Evolutionary conservation across 2,797 vertebrate genomes (phyloP), one percentile per base, ranked within the genome.

Genomic region (Limnodromus scolopaceus): DNA sequence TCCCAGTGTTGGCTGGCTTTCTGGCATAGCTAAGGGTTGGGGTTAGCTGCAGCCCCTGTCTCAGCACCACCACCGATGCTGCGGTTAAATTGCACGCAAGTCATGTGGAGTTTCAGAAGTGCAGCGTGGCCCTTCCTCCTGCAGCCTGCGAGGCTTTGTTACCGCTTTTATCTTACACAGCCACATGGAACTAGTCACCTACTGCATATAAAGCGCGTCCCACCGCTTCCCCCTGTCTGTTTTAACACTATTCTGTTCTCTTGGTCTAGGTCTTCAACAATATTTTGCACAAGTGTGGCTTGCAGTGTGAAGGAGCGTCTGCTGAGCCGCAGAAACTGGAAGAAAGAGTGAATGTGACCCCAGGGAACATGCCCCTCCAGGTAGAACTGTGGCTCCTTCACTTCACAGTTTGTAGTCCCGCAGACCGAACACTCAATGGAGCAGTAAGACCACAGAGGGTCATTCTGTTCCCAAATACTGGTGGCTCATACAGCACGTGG

Each of bases 311-410:
- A 32, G 98, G 98, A 70, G 98, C 98, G 71, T 93, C 96, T 1
- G 97, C 98, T 46, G 97, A 98, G 85, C 99, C 99, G 0, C 98
- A 99, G 97, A 99, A 99, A 92, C 97, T 99, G 22, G 98, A 96
- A 36, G 98, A 98, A 71, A 98, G 98, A 95, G 93, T 97, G 46
- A 97, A 94, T 13, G 93, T 97, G 86, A 99, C 98, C 13, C 96
- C 98, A 34, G 98, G 98, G 71, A 99, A 98, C 95, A 99, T 99
- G 98, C 98, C 97, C 43, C 98, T 99, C 68, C 98, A 99, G 99
- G 99, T 99, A 80, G 76, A 93, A 24, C 57, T 80, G 24, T 19
- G 76, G 36, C 72, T 71, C 3, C 34, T 16, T 28, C 15, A 0
- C 66, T 51, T 39, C 1, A 0, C 51, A 51, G 5, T 34, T 39